phyloP scores from a whole-genome alignment of 1,140 invertebrate species.

The Grapholita molesta region DNA sequence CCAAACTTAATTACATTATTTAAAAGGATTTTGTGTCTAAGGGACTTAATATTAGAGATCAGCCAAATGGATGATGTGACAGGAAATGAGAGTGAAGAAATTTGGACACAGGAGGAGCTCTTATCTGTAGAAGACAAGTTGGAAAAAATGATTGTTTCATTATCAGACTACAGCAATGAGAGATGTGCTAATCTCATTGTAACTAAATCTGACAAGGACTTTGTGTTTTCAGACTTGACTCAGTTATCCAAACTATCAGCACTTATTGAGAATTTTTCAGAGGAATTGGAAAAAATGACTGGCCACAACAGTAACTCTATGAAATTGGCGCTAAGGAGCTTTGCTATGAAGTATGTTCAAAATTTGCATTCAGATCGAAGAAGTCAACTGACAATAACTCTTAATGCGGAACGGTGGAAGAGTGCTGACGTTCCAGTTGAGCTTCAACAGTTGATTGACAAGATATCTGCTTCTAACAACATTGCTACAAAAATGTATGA shows the following conservation, averaged over 20 bases:
- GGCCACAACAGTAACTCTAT: slow-evolving; percentile 89
- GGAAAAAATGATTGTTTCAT: slow-evolving; percentile 85
- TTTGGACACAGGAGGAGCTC: slow-evolving; percentile 85
- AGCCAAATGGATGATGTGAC: slow-evolving; percentile 78
- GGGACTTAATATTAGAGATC: slow-evolving; percentile 83
- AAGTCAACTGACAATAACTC: slow-evolving; percentile 88
- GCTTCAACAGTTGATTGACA: slow-evolving; percentile 91
- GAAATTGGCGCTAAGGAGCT: slow-evolving; percentile 90
- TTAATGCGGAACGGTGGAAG: slow-evolving; percentile 97
- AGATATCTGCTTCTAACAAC: slow-evolving; percentile 79
- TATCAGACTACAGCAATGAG: slow-evolving; percentile 96
- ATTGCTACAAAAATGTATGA: slow-evolving; percentile 71
- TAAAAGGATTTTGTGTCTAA: slow-evolving; percentile 82
- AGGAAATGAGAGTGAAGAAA: slow-evolving; percentile 81
- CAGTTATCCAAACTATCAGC: slow-evolving; percentile 89
- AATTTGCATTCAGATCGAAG: slow-evolving; percentile 94
- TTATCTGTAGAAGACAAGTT: slow-evolving; percentile 83
- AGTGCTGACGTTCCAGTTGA: slow-evolving; percentile 93
- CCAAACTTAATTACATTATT: slow-evolving; percentile 81
- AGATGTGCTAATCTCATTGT: slow-evolving; percentile 91
- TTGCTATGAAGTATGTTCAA: slow-evolving; percentile 94
- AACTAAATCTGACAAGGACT: slow-evolving; percentile 84
- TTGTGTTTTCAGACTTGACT: slow-evolving; percentile 81
- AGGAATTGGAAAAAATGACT: slow-evolving; percentile 87
- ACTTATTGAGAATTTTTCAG: slow-evolving; percentile 89